Evolutionary conservation across 2,113 vertebrate genomes (phyloP).

Genomic region (Passer montanus): DNA sequence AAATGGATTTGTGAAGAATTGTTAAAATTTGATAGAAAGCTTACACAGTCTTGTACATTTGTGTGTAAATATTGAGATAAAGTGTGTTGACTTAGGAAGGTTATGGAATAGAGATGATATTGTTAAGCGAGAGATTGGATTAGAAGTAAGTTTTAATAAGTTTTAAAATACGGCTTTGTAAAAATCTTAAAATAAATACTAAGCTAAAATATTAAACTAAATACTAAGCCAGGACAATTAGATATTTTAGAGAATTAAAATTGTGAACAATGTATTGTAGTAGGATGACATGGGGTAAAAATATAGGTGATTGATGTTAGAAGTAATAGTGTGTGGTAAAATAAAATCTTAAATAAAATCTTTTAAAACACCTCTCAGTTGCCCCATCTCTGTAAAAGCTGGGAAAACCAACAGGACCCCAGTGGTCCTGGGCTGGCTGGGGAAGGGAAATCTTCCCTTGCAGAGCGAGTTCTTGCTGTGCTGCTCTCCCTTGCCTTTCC

Average conservation of each 20-base stretch:
- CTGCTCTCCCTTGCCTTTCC: background rate
- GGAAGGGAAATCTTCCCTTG: background rate
- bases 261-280: background rate
- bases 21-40: background rate
- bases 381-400: background rate
- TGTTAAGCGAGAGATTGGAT: background rate
- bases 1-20: background rate
- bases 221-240: background rate
- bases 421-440: background rate
- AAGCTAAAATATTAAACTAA: background rate
- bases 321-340: background rate
- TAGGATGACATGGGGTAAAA: background rate
- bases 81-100: background rate
- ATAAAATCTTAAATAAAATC: background rate
- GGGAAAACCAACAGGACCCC: background rate
- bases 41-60: background rate
- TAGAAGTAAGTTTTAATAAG: background rate
- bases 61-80: background rate
- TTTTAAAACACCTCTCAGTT: background rate
- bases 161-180: background rate
- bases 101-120: background rate
- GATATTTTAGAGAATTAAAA: background rate
- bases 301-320: background rate
- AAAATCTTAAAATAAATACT: background rate
- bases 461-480: rapidly evolving